These are phyloP conservation scores for Netelia melanura DNA, from an alignment of 2,888 invertebrate genomes.

Conservation along the genomic window DNA sequence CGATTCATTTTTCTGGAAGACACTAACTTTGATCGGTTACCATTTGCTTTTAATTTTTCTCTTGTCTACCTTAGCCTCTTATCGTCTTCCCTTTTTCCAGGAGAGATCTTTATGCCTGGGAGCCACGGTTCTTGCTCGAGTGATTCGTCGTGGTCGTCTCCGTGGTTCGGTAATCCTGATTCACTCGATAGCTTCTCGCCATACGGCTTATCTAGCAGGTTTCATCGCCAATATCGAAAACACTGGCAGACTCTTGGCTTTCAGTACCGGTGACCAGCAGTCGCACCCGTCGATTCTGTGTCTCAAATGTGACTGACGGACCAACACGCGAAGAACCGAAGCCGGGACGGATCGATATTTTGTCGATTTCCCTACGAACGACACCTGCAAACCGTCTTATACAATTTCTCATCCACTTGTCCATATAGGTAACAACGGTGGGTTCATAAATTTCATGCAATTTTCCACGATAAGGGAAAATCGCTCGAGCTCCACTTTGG, in stretches of 20 bases:
- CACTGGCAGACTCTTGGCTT: constrained; percentile 87
- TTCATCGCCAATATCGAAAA: constrained; percentile 87
- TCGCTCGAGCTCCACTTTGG: neutral
- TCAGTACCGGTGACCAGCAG: constrained; percentile 86
- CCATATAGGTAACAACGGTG: neutral
- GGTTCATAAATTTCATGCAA: neutral
- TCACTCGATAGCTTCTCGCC: constrained; percentile 92
- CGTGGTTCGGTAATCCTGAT: constrained; percentile 92
- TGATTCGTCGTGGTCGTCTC: constrained; percentile 88
- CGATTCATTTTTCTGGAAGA: constrained; percentile 87
- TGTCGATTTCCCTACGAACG: constrained; percentile 40
- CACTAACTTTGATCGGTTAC: neutral
- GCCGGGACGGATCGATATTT: constrained; percentile 11
- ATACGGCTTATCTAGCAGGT: constrained; percentile 92
- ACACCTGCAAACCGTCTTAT: neutral
- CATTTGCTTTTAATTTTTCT: neutral
- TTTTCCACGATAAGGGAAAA: neutral
- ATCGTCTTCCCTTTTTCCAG: constrained; percentile 83
- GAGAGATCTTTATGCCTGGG: constrained; percentile 93
- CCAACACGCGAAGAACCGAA: neutral
- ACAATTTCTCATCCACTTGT: constrained; percentile 3
- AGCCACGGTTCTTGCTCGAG: constrained; percentile 90
- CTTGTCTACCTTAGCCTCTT: neutral
- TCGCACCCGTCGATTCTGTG: neutral
- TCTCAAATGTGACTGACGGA: neutral